Evolutionary conservation across 2,888 invertebrate species (phyloP).

Genomic region (Aspidiotus rigidus): DNA sequence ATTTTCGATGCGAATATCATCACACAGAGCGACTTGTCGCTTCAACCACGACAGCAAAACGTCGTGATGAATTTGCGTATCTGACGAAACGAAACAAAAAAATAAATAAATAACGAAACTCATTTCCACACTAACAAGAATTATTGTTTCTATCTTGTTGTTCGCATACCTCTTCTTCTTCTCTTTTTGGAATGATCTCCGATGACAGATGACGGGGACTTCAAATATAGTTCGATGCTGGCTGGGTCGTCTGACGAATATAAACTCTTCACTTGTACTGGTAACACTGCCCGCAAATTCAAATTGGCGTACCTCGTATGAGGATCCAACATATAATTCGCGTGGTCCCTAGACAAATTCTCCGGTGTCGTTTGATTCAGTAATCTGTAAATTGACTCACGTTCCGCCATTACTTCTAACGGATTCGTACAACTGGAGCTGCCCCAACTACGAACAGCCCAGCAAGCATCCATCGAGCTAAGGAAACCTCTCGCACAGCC

Average conservation of each 20-base stretch:
- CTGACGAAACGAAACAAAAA: constrained; percentile 42
- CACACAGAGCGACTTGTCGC: constrained; percentile 58
- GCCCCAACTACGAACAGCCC: constrained; percentile 84
- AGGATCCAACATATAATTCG: constrained; percentile 77
- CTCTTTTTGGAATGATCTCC: constrained; percentile 57
- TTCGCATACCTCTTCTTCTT: constrained; percentile 51
- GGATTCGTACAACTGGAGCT: constrained; percentile 57
- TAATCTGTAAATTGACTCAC: constrained; percentile 85
- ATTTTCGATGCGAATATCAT: constrained; percentile 53
- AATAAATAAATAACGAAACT: constrained; percentile 32
- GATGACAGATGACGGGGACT: constrained; percentile 44
- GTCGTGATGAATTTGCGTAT: constrained; percentile 62
- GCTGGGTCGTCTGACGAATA: constrained; percentile 63
- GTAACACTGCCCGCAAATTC: constrained; percentile 53
- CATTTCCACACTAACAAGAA: constrained; percentile 37
- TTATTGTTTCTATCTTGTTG: not conserved
- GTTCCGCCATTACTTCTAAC: constrained; percentile 79
- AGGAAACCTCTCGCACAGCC: constrained; percentile 96
- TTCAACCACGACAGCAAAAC: constrained; percentile 69
- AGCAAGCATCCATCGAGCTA: constrained; percentile 89
- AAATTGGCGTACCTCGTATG: constrained; percentile 50
- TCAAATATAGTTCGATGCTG: constrained; percentile 47
- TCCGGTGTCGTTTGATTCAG: constrained; percentile 93
- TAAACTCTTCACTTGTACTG: constrained; percentile 63
- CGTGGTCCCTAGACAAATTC: constrained; percentile 82